A percentile compares a stretch with the other conserved stretches of the same genome.
These are phyloP conservation scores for Microctonus aethiopoides DNA, from an alignment of 2,888 invertebrate species.

Conservation along the genomic window DNA sequence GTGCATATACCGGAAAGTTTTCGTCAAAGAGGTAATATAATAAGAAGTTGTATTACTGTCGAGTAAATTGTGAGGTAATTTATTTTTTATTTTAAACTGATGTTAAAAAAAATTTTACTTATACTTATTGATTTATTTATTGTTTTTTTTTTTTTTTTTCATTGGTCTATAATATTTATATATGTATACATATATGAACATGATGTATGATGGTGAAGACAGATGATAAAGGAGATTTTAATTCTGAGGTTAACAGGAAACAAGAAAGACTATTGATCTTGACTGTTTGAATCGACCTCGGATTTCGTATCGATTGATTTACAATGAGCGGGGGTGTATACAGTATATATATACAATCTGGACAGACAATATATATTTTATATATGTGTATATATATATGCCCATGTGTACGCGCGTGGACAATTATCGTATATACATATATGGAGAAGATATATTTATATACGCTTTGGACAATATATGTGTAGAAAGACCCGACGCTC, in stretches of 20 bases:
- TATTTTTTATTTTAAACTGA: too few species aligned
- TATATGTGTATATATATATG: too few species aligned
- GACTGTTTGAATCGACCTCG: background rate
- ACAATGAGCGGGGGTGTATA: slow-evolving; percentile 57
- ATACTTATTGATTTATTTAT: too few species aligned
- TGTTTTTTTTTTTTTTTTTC: too few species aligned
- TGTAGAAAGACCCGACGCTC: slow-evolving; percentile 40
- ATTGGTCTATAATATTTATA: too few species aligned
- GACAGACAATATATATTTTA: slow-evolving; percentile 59
- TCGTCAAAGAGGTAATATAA: slow-evolving; percentile 23
- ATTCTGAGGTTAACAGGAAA: background rate
- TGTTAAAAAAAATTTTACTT: too few species aligned
- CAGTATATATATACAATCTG: too few species aligned
- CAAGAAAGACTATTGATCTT: slow-evolving; percentile 1
- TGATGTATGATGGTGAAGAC: too few species aligned
- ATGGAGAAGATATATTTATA: slow-evolving; percentile 2
- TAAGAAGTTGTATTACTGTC: background rate
- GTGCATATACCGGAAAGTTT: slow-evolving; percentile 42
- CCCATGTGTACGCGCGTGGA: slow-evolving; percentile 42
- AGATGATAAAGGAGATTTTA: background rate
- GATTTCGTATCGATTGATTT: slow-evolving; percentile 52
- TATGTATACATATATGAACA: too few species aligned
- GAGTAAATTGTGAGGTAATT: too few species aligned
- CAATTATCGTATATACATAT: slow-evolving; percentile 50
- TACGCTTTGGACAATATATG: slow-evolving; percentile 26